Evolutionary conservation across 2,888 invertebrate genomes (phyloP), one percentile per base, ranked within the genome.

Genomic region (Odontomyia ornata): DNA sequence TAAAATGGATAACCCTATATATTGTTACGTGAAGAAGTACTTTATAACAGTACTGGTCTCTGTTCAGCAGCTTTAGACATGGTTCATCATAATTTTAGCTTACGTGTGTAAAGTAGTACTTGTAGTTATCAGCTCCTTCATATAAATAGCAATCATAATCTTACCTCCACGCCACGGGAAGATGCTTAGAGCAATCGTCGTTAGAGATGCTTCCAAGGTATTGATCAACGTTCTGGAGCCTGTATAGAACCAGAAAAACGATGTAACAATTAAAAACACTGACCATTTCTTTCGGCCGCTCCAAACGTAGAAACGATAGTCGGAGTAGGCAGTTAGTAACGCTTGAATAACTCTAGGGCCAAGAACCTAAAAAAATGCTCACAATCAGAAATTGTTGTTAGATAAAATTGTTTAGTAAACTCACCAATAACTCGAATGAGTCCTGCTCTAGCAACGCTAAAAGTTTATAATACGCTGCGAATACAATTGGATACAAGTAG

Each of bases 221-320:
- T 99, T 99, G 46, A 94, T 90, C 67, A 99, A 84, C 0, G 98
- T 98, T 72, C 99, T 89, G 0, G 96, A 92, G 0, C 93, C 92
- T 13, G 94, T 95, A 85, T 96, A 99, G 84, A 95, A 94, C 91
- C 95, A 93, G 86, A 97, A 98, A 95, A 96, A 98, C 60, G 94
- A 93, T 0, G 92, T 90, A 0, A 93, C 87, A 71, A 95, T 90
- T 76, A 92, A 88, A 81, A 94, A 91, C 7, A 94, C 84, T 0
- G 94, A 91, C 93, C 95, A 94, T 85, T 93, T 92, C 75, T 91
- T 90, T n/a, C 88, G 88, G 0, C 91, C 91, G 0, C 91, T 90
- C 93, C 93, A 94, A 80, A 90, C 86, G 83, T 91, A 94, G 81
- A 94, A 92, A 79, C 90, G 90, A 81, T 93, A 91, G 85, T 98